phyloP scores from a whole-genome alignment of 2,113 vertebrate genomes.

The Misgurnus mizolepis region DNA sequence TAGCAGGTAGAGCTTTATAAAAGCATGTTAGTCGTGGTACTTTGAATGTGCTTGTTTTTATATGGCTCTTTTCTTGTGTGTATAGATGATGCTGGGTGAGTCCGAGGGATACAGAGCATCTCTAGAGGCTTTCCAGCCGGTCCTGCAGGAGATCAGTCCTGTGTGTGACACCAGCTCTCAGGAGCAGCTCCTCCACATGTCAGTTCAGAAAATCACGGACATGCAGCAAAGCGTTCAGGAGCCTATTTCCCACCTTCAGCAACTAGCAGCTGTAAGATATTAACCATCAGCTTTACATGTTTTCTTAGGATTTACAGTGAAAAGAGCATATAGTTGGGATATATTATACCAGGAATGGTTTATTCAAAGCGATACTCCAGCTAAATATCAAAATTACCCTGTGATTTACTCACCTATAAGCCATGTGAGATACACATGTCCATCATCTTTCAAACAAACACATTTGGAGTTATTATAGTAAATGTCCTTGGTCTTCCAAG shows the following conservation, averaged over 20 bases:
- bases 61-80: background rate
- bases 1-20: background rate
- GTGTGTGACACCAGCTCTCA: conserved; percentile 79
- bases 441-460: no score
- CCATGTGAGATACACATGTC: no score
- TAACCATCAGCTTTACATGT: no score
- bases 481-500: no score
- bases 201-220: conserved; percentile 68
- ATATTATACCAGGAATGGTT: no score
- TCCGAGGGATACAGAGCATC: conserved; percentile 80
- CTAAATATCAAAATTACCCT: no score
- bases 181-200: conserved; percentile 69
- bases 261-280: conserved; percentile 77
- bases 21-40: background rate
- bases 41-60: background rate
- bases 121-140: conserved; percentile 72
- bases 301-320: no score
- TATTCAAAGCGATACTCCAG: no score
- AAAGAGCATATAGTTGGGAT: no score
- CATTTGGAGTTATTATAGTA: no score
- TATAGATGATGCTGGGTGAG: conserved; percentile 88
- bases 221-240: conserved; percentile 78
- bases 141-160: conserved; percentile 78
- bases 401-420: no score
- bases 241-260: conserved; percentile 78